Percentiles rank a stretch among this genome's conserved stretches.
Evolutionary conservation across 1,140 invertebrate species (phyloP).

Genomic region (Dysdera silvatica): DNA sequence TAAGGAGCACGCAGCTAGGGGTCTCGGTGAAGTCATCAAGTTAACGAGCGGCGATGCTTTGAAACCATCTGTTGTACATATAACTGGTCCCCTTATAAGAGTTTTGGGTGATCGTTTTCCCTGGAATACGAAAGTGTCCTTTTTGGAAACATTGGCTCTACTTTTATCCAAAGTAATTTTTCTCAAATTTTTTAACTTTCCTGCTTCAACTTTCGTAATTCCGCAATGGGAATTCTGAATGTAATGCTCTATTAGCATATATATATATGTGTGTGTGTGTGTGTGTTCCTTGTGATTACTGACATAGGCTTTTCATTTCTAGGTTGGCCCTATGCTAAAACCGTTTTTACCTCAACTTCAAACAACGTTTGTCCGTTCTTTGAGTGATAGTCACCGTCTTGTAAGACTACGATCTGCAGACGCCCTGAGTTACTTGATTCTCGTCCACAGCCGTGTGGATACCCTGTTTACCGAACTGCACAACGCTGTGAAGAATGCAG

Average conservation of each 20-base stretch:
- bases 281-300: not conserved
- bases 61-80: conserved; percentile 89
- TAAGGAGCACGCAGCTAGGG: conserved; percentile 90
- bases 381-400: conserved; percentile 76
- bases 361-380: conserved; percentile 91
- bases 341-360: conserved; percentile 97
- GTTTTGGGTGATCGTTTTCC: conserved; percentile 93
- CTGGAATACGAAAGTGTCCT: conserved; percentile 86
- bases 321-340: conserved; percentile 85
- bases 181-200: conserved; percentile 1
- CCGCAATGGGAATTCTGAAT: not conserved
- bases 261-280: not conserved
- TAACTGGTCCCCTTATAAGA: conserved; percentile 93
- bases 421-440: conserved; percentile 77
- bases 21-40: conserved; percentile 83
- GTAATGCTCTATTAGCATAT: not conserved
- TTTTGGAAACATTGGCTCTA: conserved; percentile 84
- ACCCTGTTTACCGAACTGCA: conserved; percentile 85
- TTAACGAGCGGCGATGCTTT: conserved; percentile 74
- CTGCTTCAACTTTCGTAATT: not conserved
- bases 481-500: conserved; percentile 69
- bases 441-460: conserved; percentile 76
- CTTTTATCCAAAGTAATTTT: conserved; percentile 70
- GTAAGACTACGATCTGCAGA: conserved; percentile 82
- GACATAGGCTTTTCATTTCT: conserved; percentile 31